Percentiles rank a stretch among this genome's conserved stretches.
Conservation (phyloP, 2,797 vertebrate species). For the Phataginus tetradactyla region DNA sequence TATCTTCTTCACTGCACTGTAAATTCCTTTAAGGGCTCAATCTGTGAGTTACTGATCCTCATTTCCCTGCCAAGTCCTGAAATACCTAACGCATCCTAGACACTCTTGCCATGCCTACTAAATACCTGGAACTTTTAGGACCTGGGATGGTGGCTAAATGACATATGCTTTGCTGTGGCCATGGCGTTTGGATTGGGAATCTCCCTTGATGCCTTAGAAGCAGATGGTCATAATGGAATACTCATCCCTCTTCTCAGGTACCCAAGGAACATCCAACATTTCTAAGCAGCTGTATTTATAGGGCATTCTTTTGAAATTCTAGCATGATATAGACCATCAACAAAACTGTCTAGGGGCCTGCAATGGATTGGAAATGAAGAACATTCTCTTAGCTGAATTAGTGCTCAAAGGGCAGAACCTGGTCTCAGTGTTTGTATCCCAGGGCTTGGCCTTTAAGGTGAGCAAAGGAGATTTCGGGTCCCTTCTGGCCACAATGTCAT, state of each 20-base stretch:
- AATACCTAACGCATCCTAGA: background rate
- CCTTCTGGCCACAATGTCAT: background rate
- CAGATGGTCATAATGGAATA: background rate
- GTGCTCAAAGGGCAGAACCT: background rate
- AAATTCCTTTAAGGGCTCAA: background rate
- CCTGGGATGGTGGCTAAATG: background rate
- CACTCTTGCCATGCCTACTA: rapidly evolving
- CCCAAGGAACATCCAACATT: background rate
- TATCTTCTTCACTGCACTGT: background rate
- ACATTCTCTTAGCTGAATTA: background rate
- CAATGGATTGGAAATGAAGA: background rate
- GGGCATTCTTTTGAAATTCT: background rate
- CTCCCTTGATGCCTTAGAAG: background rate
- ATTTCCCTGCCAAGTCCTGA: background rate
- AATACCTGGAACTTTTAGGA: background rate
- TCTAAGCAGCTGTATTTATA: background rate
- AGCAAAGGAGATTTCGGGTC: background rate
- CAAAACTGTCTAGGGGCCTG: background rate
- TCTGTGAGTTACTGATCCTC: background rate
- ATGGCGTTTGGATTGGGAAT: background rate
- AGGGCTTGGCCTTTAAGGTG: background rate
- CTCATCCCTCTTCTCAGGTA: background rate
- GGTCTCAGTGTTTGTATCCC: background rate
- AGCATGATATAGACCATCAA: background rate
- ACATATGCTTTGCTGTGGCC: background rate